A percentile compares a stretch with the other conserved stretches of the same genome.
These are phyloP conservation scores for Lingula anatina DNA, from an alignment of 2,888 invertebrate genomes.

Conservation along the genomic window DNA sequence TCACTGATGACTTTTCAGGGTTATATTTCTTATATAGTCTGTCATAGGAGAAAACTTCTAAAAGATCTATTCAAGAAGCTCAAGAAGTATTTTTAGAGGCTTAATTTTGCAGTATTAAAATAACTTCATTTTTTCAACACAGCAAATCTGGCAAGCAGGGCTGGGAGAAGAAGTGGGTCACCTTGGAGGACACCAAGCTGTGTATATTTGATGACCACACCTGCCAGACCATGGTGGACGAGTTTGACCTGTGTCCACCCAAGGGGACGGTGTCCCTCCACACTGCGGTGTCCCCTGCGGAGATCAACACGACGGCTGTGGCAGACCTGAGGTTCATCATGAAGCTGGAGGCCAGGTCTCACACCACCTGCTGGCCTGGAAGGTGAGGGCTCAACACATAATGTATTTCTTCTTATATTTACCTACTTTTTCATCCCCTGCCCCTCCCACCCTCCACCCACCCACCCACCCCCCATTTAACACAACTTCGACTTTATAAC, in stretches of 20 bases:
- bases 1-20: no score
- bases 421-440: no score
- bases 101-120: no score
- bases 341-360: constrained; percentile 58
- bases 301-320: constrained; percentile 56
- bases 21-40: no score
- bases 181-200: constrained; percentile 55
- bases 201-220: constrained; percentile 57
- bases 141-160: constrained; percentile 48
- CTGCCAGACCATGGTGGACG: constrained; percentile 32
- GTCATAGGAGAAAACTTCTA: no score
- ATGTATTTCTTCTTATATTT: no score
- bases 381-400: constrained; percentile 39
- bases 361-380: constrained; percentile 63
- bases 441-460: no score
- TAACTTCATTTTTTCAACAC: no score
- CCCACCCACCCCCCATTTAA: no score
- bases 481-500: no score
- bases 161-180: constrained; percentile 59
- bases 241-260: constrained; percentile 45
- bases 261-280: constrained; percentile 49
- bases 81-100: no score
- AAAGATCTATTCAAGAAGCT: no score
- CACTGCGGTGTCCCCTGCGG: constrained; percentile 51
- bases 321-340: constrained; percentile 62